Conservation (phyloP, 2,797 vertebrate genomes). For the Amazonetta brasiliensis region DNA sequence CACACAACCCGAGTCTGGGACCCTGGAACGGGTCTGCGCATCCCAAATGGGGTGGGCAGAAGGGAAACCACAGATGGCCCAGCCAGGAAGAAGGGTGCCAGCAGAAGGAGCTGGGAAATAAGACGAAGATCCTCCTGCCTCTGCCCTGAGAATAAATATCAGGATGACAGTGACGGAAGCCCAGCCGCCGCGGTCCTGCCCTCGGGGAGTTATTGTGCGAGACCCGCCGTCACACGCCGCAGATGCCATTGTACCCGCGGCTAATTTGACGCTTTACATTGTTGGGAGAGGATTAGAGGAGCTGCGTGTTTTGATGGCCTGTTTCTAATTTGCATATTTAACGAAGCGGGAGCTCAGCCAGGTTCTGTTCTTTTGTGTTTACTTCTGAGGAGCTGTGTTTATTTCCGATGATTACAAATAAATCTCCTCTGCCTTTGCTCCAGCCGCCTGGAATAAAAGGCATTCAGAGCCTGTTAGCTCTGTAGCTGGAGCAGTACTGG, state of each 20-base stretch:
- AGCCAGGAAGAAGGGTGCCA: background rate
- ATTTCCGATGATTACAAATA: constrained; percentile 82
- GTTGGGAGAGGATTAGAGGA: constrained; percentile 75
- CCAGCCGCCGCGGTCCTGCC: background rate
- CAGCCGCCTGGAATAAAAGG: constrained; percentile 62
- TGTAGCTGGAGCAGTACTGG: background rate
- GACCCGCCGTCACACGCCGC: background rate
- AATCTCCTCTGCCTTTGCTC: constrained; percentile 76
- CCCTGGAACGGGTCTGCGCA: background rate
- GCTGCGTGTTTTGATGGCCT: constrained; percentile 58
- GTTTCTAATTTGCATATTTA: constrained; percentile 80
- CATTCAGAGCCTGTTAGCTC: constrained; percentile 5
- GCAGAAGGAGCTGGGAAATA: background rate
- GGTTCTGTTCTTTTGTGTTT: constrained; percentile 81
- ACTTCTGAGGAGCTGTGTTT: constrained; percentile 78
- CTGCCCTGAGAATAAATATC: background rate
- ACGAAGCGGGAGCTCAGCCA: constrained; percentile 78
- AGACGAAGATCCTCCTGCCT: background rate
- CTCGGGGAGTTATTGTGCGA: constrained; percentile 23
- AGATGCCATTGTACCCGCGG: constrained; percentile 59
- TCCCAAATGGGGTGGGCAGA: background rate
- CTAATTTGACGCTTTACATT: constrained; percentile 68
- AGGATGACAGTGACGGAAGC: background rate
- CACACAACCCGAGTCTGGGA: rapidly evolving
- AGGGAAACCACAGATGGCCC: background rate